A percentile compares a stretch with the other conserved stretches of the same genome.
phyloP scores from a whole-genome alignment of 2,888 invertebrate genomes.

The Herminia tarsipennalis region DNA sequence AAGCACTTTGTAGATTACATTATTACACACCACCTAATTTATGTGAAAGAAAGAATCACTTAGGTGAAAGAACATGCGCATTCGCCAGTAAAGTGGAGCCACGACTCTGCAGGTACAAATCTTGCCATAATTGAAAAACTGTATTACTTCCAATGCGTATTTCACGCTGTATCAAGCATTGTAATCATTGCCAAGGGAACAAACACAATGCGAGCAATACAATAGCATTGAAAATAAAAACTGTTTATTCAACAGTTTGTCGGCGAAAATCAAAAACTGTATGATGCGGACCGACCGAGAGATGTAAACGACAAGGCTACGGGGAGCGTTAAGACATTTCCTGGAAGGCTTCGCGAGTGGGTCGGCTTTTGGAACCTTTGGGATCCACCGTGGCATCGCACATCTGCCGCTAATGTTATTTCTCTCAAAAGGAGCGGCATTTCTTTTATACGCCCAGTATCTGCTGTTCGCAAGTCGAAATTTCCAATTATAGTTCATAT shows the following conservation, averaged over 20 bases:
- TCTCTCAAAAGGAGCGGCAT: slow-evolving; percentile 42
- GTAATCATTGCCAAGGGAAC: slow-evolving; percentile 49
- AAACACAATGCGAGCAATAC: slow-evolving; percentile 49
- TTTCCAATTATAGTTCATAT: background rate
- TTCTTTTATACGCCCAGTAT: slow-evolving; percentile 44
- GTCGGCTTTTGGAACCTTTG: slow-evolving; percentile 63
- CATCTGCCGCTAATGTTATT: slow-evolving; percentile 76
- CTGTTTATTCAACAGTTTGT: slow-evolving; percentile 65
- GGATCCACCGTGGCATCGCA: slow-evolving; percentile 59
- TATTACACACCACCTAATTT: too few species aligned
- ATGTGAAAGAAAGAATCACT: too few species aligned
- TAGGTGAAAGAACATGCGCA: too few species aligned
- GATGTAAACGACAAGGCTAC: slow-evolving; percentile 57
- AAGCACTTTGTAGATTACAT: too few species aligned
- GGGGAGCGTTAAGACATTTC: slow-evolving; percentile 68
- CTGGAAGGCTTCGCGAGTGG: slow-evolving; percentile 76
- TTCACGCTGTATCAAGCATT: slow-evolving; percentile 53
- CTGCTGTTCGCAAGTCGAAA: slow-evolving; percentile 13
- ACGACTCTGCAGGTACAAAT: slow-evolving; percentile 25
- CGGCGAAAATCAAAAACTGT: slow-evolving; percentile 76
- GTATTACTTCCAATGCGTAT: slow-evolving; percentile 34
- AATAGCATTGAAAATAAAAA: slow-evolving; percentile 63
- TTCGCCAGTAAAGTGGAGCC: too few species aligned
- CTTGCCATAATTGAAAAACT: slow-evolving; percentile 25
- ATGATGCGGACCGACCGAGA: slow-evolving; percentile 55